These are phyloP conservation scores for Nicator chloris DNA, from an alignment of 2,113 vertebrate species.

Conservation along the genomic window DNA sequence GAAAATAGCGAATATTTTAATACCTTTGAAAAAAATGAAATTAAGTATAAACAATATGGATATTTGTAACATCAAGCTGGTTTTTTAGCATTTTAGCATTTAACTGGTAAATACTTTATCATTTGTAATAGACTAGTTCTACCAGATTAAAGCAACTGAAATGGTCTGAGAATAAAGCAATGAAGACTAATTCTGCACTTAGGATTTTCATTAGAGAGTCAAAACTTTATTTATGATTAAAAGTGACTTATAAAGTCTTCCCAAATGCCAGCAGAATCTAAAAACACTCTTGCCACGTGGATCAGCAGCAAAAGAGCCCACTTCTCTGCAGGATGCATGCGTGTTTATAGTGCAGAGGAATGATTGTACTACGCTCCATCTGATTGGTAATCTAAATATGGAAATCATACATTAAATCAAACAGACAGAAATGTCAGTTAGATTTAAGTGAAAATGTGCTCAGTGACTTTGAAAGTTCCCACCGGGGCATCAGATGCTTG, in stretches of 20 bases:
- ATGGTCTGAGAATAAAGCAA: background rate
- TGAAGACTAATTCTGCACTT: background rate
- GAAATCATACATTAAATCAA: constrained; percentile 56
- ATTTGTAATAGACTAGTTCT: background rate
- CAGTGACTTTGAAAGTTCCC: constrained; percentile 58
- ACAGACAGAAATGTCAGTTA: constrained; percentile 53
- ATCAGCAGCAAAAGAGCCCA: background rate
- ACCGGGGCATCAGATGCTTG: constrained; percentile 42
- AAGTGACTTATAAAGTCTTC: background rate
- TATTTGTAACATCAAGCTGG: background rate
- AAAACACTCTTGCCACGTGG: background rate
- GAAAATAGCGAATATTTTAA: background rate
- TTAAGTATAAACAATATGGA: background rate
- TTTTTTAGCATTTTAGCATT: background rate
- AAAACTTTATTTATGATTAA: background rate
- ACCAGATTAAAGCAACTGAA: background rate
- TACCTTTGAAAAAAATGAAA: background rate
- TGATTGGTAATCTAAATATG: constrained; percentile 52
- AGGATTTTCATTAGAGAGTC: background rate
- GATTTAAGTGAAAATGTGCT: constrained; percentile 53
- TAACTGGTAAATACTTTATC: background rate
- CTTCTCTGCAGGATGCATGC: background rate
- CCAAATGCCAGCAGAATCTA: background rate
- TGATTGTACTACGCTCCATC: background rate
- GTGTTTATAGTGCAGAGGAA: background rate